Percentiles rank a stretch among this genome's conserved stretches.
phyloP scores from a whole-genome alignment of 1,140 invertebrate genomes.

The Ceratina japonica region DNA sequence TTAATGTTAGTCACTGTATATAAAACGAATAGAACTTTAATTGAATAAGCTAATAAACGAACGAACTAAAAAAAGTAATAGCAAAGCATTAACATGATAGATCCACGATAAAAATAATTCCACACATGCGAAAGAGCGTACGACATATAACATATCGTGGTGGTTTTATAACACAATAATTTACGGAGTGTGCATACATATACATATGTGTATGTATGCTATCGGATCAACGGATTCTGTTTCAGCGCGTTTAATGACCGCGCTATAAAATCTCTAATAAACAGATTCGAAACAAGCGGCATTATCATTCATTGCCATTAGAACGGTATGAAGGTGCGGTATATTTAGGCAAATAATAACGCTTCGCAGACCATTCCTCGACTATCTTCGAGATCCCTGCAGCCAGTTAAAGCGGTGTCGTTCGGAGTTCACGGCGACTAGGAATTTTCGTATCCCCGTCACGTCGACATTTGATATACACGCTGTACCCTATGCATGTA shows the following conservation, averaged over 20 bases:
- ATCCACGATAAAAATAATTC: too few species aligned
- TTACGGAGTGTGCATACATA: neutral
- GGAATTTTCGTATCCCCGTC: slow-evolving; percentile 49
- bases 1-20: too few species aligned
- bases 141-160: too few species aligned
- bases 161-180: too few species aligned
- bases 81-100: too few species aligned
- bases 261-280: neutral
- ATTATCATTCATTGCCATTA: slow-evolving; percentile 31
- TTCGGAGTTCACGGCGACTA: neutral
- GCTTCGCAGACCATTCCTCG: slow-evolving; percentile 40
- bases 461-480: slow-evolving; percentile 34
- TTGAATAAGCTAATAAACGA: too few species aligned
- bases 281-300: neutral
- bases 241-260: neutral
- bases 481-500: slow-evolving; percentile 13
- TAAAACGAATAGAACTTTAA: too few species aligned
- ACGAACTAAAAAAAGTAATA: too few species aligned
- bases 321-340: neutral
- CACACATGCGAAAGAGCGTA: too few species aligned
- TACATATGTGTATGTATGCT: neutral
- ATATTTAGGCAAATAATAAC: slow-evolving; percentile 54
- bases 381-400: slow-evolving; percentile 33
- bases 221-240: neutral
- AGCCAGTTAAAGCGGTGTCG: slow-evolving; percentile 44